Conservation (phyloP, 2,113 vertebrate species). For the Peromyscus leucopus region DNA sequence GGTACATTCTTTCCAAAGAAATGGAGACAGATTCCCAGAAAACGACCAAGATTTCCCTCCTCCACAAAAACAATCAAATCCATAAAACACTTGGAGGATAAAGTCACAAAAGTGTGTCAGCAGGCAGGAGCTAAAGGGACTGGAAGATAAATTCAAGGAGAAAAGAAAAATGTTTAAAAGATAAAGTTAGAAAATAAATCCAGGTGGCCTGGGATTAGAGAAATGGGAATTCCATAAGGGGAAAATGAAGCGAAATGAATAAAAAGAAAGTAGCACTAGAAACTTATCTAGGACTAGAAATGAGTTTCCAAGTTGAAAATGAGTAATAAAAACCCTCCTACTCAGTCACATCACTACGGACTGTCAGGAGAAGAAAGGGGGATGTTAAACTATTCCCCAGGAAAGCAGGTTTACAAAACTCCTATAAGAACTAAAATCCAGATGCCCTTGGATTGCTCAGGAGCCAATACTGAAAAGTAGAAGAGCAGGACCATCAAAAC, state of each 20-base stretch:
- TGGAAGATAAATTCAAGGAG: conserved; percentile 31
- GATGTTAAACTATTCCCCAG: conserved; percentile 33
- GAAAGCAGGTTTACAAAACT: neutral
- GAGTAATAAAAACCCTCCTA: conserved; percentile 38
- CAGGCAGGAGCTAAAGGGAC: neutral
- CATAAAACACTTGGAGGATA: conserved; percentile 37
- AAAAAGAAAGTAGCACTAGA: conserved; percentile 59
- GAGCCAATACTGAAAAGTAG: neutral
- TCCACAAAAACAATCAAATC: neutral
- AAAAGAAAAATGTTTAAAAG: conserved; percentile 49
- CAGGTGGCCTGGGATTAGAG: conserved; percentile 19
- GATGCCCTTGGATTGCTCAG: neutral
- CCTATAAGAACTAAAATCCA: neutral
- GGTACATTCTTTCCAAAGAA: neutral
- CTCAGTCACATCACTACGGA: conserved; percentile 22
- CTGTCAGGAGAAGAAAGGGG: neutral
- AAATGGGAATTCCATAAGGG: conserved; percentile 61
- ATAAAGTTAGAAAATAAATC: conserved; percentile 51
- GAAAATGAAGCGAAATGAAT: conserved; percentile 71
- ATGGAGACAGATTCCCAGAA: neutral
- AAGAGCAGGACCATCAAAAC: conserved; percentile 17
- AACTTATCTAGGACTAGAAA: conserved; percentile 64
- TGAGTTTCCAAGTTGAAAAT: conserved; percentile 64
- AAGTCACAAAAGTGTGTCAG: neutral
- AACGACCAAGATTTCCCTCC: neutral